A percentile compares a stretch with the other conserved stretches of the same genome.
phyloP scores from a whole-genome alignment of 2,113 vertebrate genomes.

The Herpailurus yagouaroundi region DNA sequence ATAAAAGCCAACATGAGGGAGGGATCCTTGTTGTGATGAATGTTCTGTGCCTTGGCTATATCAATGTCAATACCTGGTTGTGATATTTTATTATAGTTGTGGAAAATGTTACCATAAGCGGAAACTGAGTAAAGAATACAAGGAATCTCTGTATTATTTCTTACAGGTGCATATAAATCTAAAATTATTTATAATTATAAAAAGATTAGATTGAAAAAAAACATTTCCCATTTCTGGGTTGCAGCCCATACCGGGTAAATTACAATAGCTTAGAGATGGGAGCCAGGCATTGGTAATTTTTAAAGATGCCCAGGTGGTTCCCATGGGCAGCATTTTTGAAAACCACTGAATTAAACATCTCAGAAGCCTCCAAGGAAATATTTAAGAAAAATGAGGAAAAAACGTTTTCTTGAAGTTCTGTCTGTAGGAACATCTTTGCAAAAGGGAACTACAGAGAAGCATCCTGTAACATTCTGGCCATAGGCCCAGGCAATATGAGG shows the following conservation, averaged over 20 bases:
- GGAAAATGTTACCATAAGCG: background rate
- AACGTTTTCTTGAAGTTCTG: background rate
- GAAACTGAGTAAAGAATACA: background rate
- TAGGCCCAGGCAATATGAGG: background rate
- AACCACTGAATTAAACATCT: background rate
- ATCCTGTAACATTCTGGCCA: slow-evolving; percentile 11
- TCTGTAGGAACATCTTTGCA: slow-evolving; percentile 7
- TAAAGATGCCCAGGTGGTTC: background rate
- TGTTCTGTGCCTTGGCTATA: background rate
- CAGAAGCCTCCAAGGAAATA: slow-evolving; percentile 1
- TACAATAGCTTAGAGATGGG: background rate
- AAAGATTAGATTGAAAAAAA: background rate
- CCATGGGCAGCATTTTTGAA: background rate
- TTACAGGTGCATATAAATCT: background rate
- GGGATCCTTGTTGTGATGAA: background rate
- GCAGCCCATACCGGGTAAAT: background rate
- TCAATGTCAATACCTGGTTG: background rate
- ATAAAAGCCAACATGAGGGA: background rate
- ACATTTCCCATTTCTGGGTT: background rate
- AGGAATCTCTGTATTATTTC: background rate
- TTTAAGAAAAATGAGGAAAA: background rate
- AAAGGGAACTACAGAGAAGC: background rate
- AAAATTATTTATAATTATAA: background rate
- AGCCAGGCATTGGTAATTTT: background rate
- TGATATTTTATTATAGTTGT: background rate